phyloP scores from a whole-genome alignment of 2,113 vertebrate species.

The Alethe diademata region DNA sequence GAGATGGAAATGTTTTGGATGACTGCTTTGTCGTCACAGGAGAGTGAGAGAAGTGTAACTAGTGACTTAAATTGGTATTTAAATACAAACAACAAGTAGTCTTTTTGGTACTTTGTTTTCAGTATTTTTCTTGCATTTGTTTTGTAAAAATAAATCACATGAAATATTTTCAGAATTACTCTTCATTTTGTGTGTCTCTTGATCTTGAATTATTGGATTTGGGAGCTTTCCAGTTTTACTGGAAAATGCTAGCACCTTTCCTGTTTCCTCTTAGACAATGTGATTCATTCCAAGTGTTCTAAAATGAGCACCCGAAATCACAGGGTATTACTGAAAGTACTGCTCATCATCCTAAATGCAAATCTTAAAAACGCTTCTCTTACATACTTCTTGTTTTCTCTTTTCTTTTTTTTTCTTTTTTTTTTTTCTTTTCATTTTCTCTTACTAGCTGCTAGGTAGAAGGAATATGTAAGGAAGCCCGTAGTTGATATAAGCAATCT shows the following conservation, averaged over 20 bases:
- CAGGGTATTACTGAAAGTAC: not conserved
- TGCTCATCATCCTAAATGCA: not conserved
- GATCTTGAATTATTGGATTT: not conserved
- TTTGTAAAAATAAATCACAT: not conserved
- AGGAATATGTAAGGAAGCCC: not conserved
- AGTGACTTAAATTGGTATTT: not conserved
- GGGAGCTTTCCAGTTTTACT: not conserved
- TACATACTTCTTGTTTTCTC: not conserved
- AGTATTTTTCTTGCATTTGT: not conserved
- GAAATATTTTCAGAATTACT: not conserved
- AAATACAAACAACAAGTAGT: not conserved
- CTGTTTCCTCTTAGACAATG: not conserved
- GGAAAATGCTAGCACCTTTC: not conserved
- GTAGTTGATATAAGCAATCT: fast-evolving
- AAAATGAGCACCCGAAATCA: not conserved
- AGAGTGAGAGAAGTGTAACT: not conserved
- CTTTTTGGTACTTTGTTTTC: not conserved
- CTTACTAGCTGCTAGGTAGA: not conserved
- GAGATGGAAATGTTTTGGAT: not conserved
- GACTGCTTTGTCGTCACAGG: not conserved
- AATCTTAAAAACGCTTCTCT: not conserved
- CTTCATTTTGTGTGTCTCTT: not conserved
- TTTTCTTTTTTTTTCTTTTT: not conserved
- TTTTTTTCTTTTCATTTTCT: not conserved
- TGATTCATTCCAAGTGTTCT: not conserved